Conservation (phyloP, 2,113 vertebrate species). For the Copsychus sechellarum region DNA sequence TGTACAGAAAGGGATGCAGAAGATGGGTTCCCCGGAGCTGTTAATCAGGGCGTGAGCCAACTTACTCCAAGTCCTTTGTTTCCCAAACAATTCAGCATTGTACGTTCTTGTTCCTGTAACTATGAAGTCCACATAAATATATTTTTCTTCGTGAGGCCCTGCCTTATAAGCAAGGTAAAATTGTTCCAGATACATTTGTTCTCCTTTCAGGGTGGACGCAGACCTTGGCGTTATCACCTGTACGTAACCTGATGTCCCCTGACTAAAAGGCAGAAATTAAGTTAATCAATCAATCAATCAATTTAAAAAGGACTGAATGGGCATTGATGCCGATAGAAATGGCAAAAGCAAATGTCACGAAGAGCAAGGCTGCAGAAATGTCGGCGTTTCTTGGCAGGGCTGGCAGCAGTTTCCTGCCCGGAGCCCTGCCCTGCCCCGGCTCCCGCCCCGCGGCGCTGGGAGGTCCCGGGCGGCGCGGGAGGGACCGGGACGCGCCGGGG, state of each 20-base stretch:
- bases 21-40: not conserved
- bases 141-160: not conserved
- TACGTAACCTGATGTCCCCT: no score
- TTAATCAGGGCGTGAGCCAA: not conserved
- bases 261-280: not conserved
- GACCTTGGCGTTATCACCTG: not conserved
- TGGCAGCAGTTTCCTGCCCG: not conserved
- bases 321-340: not conserved
- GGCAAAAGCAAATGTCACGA: not conserved
- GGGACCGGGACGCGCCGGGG: not conserved
- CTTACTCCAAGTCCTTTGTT: not conserved
- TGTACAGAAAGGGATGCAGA: not conserved
- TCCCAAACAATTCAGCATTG: not conserved
- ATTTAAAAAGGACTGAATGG: not conserved
- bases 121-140: not conserved
- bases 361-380: rapidly evolving
- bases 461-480: rapidly evolving
- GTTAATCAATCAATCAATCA: no score
- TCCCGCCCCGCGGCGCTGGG: not conserved
- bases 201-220: not conserved
- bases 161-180: not conserved
- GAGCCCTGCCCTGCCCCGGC: not conserved
- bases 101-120: not conserved
- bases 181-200: not conserved
- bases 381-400: no score